phyloP scores from a whole-genome alignment of 53 echinoderm and acorn worm genomes.

The Echinarachnius parma region DNA sequence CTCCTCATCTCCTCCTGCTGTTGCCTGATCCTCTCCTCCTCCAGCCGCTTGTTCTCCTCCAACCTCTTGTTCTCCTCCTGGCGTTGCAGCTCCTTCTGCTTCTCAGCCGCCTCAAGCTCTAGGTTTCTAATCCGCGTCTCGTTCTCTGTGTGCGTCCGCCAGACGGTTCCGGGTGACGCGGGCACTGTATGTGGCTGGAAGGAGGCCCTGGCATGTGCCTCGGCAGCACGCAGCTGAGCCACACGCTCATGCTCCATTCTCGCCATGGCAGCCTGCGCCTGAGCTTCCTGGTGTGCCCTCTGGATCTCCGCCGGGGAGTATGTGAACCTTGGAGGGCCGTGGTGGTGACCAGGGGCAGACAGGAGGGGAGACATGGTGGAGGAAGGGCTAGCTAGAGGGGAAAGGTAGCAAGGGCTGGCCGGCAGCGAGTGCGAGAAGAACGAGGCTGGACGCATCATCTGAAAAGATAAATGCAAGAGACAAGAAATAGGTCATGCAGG shows the following conservation, averaged over 20 bases:
- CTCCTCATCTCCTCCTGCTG: not conserved
- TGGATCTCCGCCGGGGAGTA: slow-evolving; percentile 90
- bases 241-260: slow-evolving; percentile 88
- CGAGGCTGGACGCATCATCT: slow-evolving; percentile 64
- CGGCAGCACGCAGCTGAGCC: slow-evolving; percentile 73
- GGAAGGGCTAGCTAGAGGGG: slow-evolving; percentile 70
- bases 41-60: too few species aligned
- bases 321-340: slow-evolving; percentile 81
- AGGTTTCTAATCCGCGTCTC: slow-evolving; percentile 73
- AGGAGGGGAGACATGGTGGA: slow-evolving; percentile 70
- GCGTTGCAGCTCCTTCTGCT: slow-evolving; percentile 12
- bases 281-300: slow-evolving; percentile 71
- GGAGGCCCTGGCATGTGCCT: slow-evolving; percentile 57
- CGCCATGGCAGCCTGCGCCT: slow-evolving; percentile 45
- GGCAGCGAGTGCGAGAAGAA: slow-evolving; percentile 95
- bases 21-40: too few species aligned
- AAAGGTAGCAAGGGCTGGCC: slow-evolving; percentile 88
- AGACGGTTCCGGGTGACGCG: slow-evolving; percentile 78
- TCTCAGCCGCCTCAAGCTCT: slow-evolving; percentile 55
- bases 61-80: not conserved
- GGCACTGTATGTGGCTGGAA: slow-evolving; percentile 58
- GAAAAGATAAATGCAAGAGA: slow-evolving; percentile 28
- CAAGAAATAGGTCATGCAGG: not conserved
- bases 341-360: slow-evolving; percentile 53
- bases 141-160: slow-evolving; percentile 83